Conservation (phyloP, 2,888 invertebrate genomes). For the Oegoconia quadripuncta region DNA sequence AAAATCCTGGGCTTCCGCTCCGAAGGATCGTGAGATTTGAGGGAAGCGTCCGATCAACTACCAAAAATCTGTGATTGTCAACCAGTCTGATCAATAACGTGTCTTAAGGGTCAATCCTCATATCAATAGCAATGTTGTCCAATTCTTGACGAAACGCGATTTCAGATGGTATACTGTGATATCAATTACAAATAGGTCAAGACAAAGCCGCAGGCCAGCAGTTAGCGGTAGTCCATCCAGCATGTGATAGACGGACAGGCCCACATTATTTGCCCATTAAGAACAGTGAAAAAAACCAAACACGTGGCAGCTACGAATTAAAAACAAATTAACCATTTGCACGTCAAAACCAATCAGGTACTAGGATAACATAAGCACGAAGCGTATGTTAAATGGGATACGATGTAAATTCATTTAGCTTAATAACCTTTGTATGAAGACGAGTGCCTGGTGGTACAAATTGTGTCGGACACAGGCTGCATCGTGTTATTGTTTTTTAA, state of each 20-base stretch:
- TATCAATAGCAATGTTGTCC: too few species aligned
- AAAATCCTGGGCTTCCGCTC: too few species aligned
- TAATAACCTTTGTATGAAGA: constrained; percentile 39
- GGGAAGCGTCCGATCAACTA: too few species aligned
- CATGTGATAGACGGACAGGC: neutral
- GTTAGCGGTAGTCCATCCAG: constrained; percentile 9
- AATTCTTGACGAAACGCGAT: too few species aligned
- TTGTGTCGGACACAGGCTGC: constrained; percentile 64
- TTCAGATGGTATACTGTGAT: too few species aligned
- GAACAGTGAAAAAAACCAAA: constrained; percentile 17
- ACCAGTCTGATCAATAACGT: too few species aligned
- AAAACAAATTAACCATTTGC: constrained; percentile 56
- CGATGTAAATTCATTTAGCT: constrained; percentile 19
- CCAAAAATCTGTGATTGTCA: too few species aligned
- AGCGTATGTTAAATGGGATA: constrained; percentile 6
- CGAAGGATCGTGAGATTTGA: too few species aligned
- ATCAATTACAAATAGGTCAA: neutral
- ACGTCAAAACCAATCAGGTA: constrained; percentile 48
- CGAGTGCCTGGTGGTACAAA: constrained; percentile 55
- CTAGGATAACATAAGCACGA: constrained; percentile 23
- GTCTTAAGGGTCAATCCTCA: too few species aligned
- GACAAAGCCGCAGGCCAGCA: constrained; percentile 2
- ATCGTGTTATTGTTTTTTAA: constrained; percentile 75
- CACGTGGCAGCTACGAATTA: constrained; percentile 57
- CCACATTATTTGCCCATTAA: neutral